phyloP scores from a whole-genome alignment of 2,797 vertebrate species.

The Falco concolor region DNA sequence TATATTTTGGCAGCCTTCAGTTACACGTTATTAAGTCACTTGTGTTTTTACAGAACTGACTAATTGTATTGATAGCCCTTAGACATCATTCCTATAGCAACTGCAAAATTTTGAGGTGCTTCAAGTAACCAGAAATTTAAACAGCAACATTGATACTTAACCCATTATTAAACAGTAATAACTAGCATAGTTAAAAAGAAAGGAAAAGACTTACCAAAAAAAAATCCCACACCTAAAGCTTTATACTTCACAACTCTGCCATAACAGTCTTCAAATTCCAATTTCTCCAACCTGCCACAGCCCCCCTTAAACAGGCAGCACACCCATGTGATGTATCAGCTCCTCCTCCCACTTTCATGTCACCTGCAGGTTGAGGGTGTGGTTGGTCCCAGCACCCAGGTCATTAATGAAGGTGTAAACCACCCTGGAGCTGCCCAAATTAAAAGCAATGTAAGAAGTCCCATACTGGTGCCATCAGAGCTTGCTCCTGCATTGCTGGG shows the following conservation, averaged over 20 bases:
- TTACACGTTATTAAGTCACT: not conserved
- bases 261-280: not conserved
- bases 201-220: not conserved
- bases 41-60: not conserved
- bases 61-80: not conserved
- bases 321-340: not conserved
- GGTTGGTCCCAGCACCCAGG: not conserved
- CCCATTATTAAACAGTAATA: not conserved
- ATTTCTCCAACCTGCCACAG: not conserved
- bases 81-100: constrained; percentile 3
- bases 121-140: not conserved
- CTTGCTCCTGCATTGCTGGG: too few relatives aligned
- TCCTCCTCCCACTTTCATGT: not conserved
- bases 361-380: not conserved
- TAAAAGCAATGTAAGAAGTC: not conserved
- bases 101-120: not conserved
- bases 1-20: not conserved
- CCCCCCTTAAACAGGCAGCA: not conserved
- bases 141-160: not conserved
- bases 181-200: not conserved
- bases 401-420: not conserved
- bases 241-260: not conserved
- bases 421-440: not conserved
- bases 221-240: not conserved
- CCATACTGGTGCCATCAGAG: too few relatives aligned